Base-by-base conservation (phyloP, 2,113 vertebrate species). In the Entelurus aequoreus region DNA sequence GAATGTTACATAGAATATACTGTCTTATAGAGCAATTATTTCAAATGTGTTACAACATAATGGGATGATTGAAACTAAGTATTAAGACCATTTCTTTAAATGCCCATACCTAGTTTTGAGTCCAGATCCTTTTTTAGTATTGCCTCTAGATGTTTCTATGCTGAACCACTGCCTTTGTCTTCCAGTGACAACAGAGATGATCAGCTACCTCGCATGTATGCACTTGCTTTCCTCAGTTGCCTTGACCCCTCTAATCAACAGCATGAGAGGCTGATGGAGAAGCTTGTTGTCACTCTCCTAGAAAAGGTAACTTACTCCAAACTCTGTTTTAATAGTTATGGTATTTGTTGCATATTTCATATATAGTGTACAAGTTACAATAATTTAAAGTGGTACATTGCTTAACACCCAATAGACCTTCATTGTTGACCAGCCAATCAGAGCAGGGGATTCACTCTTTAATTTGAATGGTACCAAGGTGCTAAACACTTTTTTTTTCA, bases 181-280 rank as follows among this genome's bases (percentile, higher is more conserved):
- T 84, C 16, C 88, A 99, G 96, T 63, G 88, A 90, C 62, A 88
- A 89, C 83, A 79, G 92, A 75, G 95, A 99, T 48, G 95, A 98
- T 71, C 93, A 93, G 79, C 89, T 92, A 0, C 91, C 95, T 44
- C 93, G 95, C 10, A 77, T 92, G 28, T 93, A 91, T 81, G 91
- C 87, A 5, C 13, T 98, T 75, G 92, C 92, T 59, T 95, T 99
- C 70, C 87, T 99, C 42, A 93, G 90, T 78, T 84, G 77, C 54
- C 81, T 99, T 68, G 91, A 97, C 68, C 73, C 79, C 61, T 90
- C 91, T 3, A 75, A 90, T 74, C 42, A 2, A 5, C 83, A 87
- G 56, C 94, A 97, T 59, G 87, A 90, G 75, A 74, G 19, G 0
- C 88, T 97, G 63, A 86, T 95, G 71, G 92, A 95, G 85, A 88